Evolutionary conservation across 2,888 invertebrate genomes (phyloP), one percentile per base, ranked within the genome.

Genomic region (Lasioglossum marginatum): DNA sequence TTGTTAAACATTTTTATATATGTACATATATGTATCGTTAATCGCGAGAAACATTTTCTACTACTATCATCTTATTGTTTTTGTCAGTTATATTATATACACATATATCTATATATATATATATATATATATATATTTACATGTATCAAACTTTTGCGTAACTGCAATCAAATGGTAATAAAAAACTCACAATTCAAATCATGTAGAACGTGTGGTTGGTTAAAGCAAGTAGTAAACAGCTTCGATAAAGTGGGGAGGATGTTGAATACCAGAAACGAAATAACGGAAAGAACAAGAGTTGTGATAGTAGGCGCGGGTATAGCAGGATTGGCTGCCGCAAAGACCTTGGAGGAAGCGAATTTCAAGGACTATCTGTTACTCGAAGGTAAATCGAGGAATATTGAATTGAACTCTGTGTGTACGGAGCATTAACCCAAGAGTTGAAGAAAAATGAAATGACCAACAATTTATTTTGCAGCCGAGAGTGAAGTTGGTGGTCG

Each of bases 241-340:
- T 86, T 83, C 82, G 78, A 89, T 77, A 88, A 87, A 80, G 70
- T 76, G 83, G 83, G 77, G 72, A 84, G 78, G 77, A 83, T 72
- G 72, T 74, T 77, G 75, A 83, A 43, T 45, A 68, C 63, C 12
- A 45, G 73, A 37, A 81, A 45, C 27, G 73, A 87, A 77, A 74
- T 77, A 48, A 75, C 71, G 27, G 90, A 92, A 80, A 91, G 84
- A 85, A 92, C 93, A 57, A 92, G 94, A 87, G 94, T 97, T 43
- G 95, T 96, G 3, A 96, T 97, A 83, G 91, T 97, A 71, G 97
- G 97, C 16, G 96, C 96, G 73, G 97, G 97, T 34, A 96, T 97
- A 88, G 96, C 96, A 31, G 97, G 97, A 57, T 93, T 97, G 81
- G 96, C 96, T 71, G 96, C 96, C 43, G 97, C 96, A 0, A 94